A percentile compares a stretch with the other conserved stretches of the same genome.
Conservation (phyloP, 35 echinoderm and acorn worm species). For the Hemicentrotus pulcherrimus region DNA sequence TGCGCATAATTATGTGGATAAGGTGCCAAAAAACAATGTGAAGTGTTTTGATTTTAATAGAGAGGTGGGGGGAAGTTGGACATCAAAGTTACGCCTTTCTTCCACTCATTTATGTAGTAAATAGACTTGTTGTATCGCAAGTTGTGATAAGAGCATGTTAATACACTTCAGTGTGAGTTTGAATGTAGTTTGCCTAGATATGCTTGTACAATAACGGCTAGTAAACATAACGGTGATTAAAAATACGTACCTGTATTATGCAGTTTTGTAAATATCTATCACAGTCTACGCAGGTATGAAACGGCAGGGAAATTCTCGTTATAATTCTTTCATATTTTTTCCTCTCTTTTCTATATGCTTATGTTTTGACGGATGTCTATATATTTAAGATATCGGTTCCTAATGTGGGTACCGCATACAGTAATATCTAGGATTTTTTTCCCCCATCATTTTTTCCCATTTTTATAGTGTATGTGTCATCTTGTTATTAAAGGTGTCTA, state of each 20-base stretch:
- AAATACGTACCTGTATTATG: background rate
- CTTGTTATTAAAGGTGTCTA: background rate
- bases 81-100: background rate
- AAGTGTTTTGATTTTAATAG: background rate
- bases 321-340: conserved; percentile 15
- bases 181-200: background rate
- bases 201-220: background rate
- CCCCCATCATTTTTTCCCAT: background rate
- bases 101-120: background rate
- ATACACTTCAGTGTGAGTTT: background rate
- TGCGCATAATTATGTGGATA: background rate
- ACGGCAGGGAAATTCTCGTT: background rate
- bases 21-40: conserved; percentile 19
- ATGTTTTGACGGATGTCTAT: background rate
- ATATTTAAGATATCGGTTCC: no score
- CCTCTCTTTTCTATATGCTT: background rate
- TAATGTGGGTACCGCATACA: no score
- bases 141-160: background rate
- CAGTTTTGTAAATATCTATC: background rate
- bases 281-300: background rate
- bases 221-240: background rate
- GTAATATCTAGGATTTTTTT: background rate
- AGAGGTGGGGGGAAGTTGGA: background rate
- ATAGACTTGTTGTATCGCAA: background rate
- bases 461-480: background rate